phyloP scores from a whole-genome alignment of 2,797 vertebrate genomes.

The Tokudaia tokunoshimensis region DNA sequence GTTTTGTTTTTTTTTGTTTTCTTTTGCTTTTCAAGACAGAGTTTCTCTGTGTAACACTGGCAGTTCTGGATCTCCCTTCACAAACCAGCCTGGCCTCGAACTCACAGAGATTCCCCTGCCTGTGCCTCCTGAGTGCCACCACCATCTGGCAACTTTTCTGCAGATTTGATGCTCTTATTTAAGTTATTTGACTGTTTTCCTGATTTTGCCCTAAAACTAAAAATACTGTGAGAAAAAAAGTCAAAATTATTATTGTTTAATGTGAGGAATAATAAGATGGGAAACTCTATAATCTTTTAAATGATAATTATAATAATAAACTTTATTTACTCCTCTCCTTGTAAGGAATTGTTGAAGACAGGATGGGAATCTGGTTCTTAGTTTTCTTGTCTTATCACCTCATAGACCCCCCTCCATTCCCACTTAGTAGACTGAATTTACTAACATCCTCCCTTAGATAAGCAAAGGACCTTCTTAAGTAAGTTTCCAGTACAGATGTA shows the following conservation, averaged over 20 bases:
- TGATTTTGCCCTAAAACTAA: constrained; percentile 45
- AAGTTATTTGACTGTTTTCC: constrained; percentile 29
- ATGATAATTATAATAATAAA: not conserved
- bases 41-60: too few species aligned
- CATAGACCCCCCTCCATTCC: not conserved
- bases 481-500: not conserved
- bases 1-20: too few species aligned
- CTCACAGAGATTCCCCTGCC: too few species aligned
- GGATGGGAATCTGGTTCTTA: constrained; percentile 32
- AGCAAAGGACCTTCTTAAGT: not conserved
- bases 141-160: not conserved
- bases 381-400: constrained; percentile 65
- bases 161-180: constrained; percentile 2
- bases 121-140: too few species aligned
- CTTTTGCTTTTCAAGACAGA: too few species aligned
- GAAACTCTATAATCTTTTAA: constrained; percentile 56
- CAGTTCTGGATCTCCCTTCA: too few species aligned
- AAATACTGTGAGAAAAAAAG: constrained; percentile 56
- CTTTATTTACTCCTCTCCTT: constrained; percentile 54
- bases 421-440: constrained; percentile 40
- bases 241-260: not conserved
- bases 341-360: not conserved
- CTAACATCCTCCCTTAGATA: not conserved
- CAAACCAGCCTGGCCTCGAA: too few species aligned
- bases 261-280: constrained; percentile 58